These are phyloP conservation scores for Syrphus vitripennis DNA, from an alignment of 2,888 invertebrate species.

Conservation along the genomic window DNA sequence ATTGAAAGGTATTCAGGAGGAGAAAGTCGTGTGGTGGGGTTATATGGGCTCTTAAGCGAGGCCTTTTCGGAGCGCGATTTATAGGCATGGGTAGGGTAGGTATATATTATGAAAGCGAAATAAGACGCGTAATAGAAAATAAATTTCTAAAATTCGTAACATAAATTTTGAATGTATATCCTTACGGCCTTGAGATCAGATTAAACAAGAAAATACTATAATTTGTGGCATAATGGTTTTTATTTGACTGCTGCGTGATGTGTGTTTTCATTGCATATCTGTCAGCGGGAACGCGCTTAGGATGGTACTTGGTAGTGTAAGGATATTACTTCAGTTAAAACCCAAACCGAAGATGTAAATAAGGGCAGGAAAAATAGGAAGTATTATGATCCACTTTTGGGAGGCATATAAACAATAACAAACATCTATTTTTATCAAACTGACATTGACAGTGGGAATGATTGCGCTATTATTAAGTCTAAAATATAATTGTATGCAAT, in stretches of 20 bases:
- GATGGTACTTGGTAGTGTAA: background rate
- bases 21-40: background rate
- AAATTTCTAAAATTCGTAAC: conserved; percentile 65
- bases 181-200: conserved; percentile 68
- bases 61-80: background rate
- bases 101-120: background rate
- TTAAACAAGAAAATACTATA: conserved; percentile 68
- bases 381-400: background rate
- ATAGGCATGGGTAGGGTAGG: background rate
- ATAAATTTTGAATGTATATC: conserved; percentile 69
- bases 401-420: background rate
- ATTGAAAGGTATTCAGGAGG: background rate
- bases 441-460: background rate
- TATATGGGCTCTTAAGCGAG: background rate
- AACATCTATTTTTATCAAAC: background rate
- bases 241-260: background rate
- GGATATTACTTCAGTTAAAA: background rate
- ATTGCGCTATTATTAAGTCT: background rate
- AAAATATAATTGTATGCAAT: too few relatives aligned
- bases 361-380: background rate
- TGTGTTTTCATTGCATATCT: conserved; percentile 6
- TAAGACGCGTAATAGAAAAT: conserved; percentile 51
- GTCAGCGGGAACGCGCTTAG: conserved; percentile 34
- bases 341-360: conserved; percentile 20
- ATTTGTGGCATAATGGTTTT: conserved; percentile 62